Base-by-base conservation (phyloP, 2,888 invertebrate genomes). In the Diarsia brunnea region DNA sequence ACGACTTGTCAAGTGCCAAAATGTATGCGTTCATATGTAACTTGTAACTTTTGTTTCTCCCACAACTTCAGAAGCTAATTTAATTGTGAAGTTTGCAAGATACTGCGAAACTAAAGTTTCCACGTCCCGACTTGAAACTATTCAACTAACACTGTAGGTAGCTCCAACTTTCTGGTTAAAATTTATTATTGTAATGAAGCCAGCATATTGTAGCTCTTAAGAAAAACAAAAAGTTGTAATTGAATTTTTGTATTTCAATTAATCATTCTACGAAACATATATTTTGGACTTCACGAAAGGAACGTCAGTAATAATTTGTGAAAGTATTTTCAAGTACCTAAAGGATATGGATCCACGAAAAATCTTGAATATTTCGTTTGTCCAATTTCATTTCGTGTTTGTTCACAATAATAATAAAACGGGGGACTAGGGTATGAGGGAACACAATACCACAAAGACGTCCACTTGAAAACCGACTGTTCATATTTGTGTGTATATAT, bases 1-100 rank as follows among this genome's bases (percentile, higher is more conserved):
- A 31, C 31, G 5, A 5, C 21, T 16, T 66, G 31, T 10, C 21
- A 27, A 16, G 16, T 16, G 3, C 24, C 45, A 45, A 14, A 45
- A 27, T 55, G 12, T 31, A 19, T 53, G 5, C 19, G 4, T 21
- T 43, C 24, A 27, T 24, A 19, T n/a, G 8, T 47, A 73, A 73
- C 31, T 58, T 47, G 2, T 7, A 38, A 60, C n/a, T 60, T 51
- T 24, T 67, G 68, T 60, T 24, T 14, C 60, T n/a, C 11, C 64
- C 64, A 45, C 45, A 61, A 3, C 10, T 21, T 11, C 24, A 11
- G 2, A 16, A 60, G 51, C 51, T 51, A 49, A 66, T 75, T 49
- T 49, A 58, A 45, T 75, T 65, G 65, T 27, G 19, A 19, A 77
- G 58, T 67, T 78, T 45, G 51, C 16, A 16, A 60, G 51, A 51